A percentile compares a stretch with the other conserved stretches of the same genome.
Conservation (phyloP, 2,797 vertebrate genomes). For the Scyliorhinus canicula region DNA sequence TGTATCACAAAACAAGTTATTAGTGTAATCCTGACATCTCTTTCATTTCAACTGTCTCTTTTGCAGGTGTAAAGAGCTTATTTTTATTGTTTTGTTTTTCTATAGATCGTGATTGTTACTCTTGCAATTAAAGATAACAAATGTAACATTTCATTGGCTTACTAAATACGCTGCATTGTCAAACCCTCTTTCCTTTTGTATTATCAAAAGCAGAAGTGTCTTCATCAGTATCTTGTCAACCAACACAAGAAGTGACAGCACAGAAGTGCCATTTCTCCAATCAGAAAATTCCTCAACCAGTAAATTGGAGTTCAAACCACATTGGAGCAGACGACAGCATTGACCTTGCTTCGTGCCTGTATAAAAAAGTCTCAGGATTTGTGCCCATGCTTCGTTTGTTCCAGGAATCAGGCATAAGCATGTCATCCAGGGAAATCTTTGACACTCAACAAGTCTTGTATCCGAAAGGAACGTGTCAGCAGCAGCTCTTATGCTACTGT, state of each 20-base stretch:
- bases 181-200: background rate
- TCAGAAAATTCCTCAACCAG: conserved; percentile 31
- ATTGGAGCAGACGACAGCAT: background rate
- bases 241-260: conserved; percentile 1
- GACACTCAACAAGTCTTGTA: background rate
- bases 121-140: conserved; percentile 16
- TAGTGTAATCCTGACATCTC: background rate
- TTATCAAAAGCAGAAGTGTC: conserved; percentile 21
- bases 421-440: conserved; percentile 36
- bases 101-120: background rate
- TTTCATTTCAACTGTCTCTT: conserved; percentile 14
- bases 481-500: conserved; percentile 12
- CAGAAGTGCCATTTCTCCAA: background rate
- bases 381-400: conserved; percentile 18
- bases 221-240: conserved; percentile 35
- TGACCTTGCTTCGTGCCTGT: conserved; percentile 28
- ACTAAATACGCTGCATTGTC: background rate
- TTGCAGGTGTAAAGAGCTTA: background rate
- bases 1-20: background rate
- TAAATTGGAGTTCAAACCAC: conserved; percentile 37
- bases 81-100: background rate
- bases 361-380: conserved; percentile 28
- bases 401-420: conserved; percentile 32
- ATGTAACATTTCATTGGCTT: background rate
- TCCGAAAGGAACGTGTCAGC: conserved; percentile 31